Conservation (phyloP, 2,797 vertebrate species). For the Triplophysa yarkandensis region DNA sequence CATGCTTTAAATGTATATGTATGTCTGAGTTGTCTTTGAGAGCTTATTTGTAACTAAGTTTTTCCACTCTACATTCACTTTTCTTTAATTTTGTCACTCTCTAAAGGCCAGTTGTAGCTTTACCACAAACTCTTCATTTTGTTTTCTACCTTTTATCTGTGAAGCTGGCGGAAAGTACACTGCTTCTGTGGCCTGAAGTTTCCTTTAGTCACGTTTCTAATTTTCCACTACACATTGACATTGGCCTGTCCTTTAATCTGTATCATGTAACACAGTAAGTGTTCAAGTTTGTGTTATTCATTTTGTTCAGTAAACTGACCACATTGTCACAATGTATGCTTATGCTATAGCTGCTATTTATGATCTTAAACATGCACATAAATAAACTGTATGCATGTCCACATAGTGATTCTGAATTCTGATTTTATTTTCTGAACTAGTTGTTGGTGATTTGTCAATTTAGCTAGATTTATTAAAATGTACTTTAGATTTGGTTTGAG, state of each 20-base stretch:
- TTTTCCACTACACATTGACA: conserved; percentile 24
- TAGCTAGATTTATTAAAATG: background rate
- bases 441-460: too few relatives aligned
- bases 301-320: background rate
- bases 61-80: conserved; percentile 45
- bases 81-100: conserved; percentile 40
- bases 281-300: background rate
- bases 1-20: too few relatives aligned
- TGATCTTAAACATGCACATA: background rate
- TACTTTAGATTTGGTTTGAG: background rate
- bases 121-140: conserved; percentile 38
- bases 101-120: conserved; percentile 13
- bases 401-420: background rate
- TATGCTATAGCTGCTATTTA: background rate
- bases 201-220: conserved; percentile 38
- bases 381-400: background rate
- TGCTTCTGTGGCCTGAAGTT: conserved; percentile 32
- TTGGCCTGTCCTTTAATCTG: conserved; percentile 22
- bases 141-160: conserved; percentile 12
- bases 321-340: background rate
- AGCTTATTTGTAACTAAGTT: background rate
- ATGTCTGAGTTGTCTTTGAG: background rate
- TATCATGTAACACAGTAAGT: background rate
- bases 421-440: too few relatives aligned
- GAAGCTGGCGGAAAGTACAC: background rate